Percentiles rank a stretch among this genome's conserved stretches.
Evolutionary conservation across 2,888 invertebrate species (phyloP).

Genomic region (Biston stratarius): DNA sequence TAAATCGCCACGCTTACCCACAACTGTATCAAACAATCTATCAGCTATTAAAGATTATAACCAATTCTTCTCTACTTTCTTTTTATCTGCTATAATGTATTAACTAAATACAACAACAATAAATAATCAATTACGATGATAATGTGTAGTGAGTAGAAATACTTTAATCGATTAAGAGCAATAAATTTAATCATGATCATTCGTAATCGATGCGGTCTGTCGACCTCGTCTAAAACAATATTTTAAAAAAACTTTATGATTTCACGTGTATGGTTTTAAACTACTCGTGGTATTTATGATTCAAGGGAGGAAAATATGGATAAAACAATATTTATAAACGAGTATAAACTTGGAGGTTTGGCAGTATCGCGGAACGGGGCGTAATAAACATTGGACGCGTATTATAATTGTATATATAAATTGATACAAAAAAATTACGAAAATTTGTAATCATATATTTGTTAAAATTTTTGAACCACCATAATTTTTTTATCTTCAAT

Average conservation of each 20-base stretch:
- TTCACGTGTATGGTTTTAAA: background rate
- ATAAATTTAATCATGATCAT: constrained; percentile 24
- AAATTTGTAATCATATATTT: no score
- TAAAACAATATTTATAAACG: background rate
- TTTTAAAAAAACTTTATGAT: background rate
- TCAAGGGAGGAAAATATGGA: constrained; percentile 1
- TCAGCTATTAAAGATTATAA: no score
- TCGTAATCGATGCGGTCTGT: constrained; percentile 25
- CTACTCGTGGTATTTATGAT: background rate
- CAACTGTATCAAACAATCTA: no score
- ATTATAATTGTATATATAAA: no score
- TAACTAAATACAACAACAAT: background rate
- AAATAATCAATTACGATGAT: background rate
- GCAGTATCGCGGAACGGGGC: no score
- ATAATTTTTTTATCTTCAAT: no score
- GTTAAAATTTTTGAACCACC: no score
- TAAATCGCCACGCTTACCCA: no score
- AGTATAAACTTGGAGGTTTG: no score
- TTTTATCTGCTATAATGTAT: background rate
- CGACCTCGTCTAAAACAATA: constrained; percentile 5
- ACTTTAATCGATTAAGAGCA: constrained; percentile 12
- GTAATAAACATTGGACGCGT: no score
- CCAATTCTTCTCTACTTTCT: background rate
- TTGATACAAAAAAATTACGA: no score
- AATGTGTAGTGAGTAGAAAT: constrained; percentile 16